These are phyloP conservation scores for Thryonomys swinderianus DNA, from an alignment of 2,113 vertebrate species.

Conservation along the genomic window DNA sequence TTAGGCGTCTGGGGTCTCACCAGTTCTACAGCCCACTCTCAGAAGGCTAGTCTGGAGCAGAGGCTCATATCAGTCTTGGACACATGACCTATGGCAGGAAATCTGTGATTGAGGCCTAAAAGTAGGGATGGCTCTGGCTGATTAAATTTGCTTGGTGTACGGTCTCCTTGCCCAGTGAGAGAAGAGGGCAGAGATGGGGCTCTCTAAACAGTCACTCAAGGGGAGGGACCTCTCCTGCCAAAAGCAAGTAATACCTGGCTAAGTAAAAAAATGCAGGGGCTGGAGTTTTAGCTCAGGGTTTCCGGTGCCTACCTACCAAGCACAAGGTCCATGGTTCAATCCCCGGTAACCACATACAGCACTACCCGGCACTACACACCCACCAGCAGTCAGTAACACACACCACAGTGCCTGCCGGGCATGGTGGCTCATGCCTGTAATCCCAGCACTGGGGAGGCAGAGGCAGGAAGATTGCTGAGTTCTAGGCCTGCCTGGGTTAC, in stretches of 20 bases:
- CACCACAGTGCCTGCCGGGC: too few species aligned
- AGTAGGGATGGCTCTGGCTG: not conserved
- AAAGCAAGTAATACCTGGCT: slow-evolving; percentile 25
- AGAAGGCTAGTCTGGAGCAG: not conserved
- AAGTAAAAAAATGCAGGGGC: slow-evolving; percentile 42
- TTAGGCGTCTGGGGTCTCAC: not conserved
- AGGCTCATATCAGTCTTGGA: not conserved
- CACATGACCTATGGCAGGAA: not conserved
- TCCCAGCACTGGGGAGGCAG: too few species aligned
- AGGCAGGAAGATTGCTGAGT: too few species aligned
- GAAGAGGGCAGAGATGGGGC: not conserved
- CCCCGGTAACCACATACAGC: too few species aligned
- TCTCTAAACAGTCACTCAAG: not conserved
- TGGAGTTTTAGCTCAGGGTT: too few species aligned
- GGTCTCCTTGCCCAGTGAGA: not conserved
- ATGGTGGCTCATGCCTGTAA: too few species aligned
- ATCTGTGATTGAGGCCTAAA: not conserved
- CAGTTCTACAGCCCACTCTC: not conserved
- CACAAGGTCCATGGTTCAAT: too few species aligned
- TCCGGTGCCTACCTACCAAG: too few species aligned
- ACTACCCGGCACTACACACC: too few species aligned
- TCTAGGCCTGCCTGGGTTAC: too few species aligned
- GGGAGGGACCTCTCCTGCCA: not conserved
- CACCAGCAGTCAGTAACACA: too few species aligned
- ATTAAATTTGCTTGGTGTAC: not conserved